These are phyloP conservation scores for Cephus rjabovi DNA, from an alignment of 2,888 invertebrate species.

Conservation along the genomic window DNA sequence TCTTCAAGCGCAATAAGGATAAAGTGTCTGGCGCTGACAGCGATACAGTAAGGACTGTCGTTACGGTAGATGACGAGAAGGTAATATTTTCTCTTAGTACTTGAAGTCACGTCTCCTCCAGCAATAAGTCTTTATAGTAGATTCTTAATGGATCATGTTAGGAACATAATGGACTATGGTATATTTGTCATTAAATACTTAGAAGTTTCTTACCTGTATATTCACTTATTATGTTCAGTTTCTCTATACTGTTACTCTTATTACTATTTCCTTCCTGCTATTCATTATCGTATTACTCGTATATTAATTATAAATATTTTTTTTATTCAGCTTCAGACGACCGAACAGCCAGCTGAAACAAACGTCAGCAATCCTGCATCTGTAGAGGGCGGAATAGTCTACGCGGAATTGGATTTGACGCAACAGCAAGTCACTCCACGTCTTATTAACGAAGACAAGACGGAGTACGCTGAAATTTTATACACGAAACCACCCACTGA, in stretches of 20 bases:
- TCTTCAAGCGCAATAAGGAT: conserved; percentile 66
- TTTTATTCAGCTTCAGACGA: conserved; percentile 30
- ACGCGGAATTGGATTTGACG: conserved; percentile 61
- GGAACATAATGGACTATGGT: not conserved
- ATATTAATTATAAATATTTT: not conserved
- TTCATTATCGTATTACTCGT: not conserved
- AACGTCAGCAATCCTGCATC: conserved; percentile 33
- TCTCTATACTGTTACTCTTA: not conserved
- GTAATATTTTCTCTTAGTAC: conserved; percentile 30
- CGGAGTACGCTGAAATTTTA: conserved; percentile 86
- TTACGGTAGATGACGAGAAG: conserved; percentile 63
- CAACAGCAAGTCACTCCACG: conserved; percentile 47
- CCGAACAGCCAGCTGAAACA: conserved; percentile 25
- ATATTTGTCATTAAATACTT: not conserved
- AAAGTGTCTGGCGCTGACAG: conserved; percentile 64
- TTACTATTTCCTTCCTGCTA: not conserved
- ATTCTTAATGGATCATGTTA: not conserved
- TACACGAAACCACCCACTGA: conserved; percentile 73
- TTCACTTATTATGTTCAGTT: not conserved
- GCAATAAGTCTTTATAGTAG: not conserved
- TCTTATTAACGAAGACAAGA: conserved; percentile 72
- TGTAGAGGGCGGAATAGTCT: conserved; percentile 58
- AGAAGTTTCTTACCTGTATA: not conserved
- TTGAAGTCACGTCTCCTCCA: not conserved
- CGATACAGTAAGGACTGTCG: conserved; percentile 62